Base-by-base conservation (phyloP, 2,797 vertebrate species). In the Takifugu rubripes region DNA sequence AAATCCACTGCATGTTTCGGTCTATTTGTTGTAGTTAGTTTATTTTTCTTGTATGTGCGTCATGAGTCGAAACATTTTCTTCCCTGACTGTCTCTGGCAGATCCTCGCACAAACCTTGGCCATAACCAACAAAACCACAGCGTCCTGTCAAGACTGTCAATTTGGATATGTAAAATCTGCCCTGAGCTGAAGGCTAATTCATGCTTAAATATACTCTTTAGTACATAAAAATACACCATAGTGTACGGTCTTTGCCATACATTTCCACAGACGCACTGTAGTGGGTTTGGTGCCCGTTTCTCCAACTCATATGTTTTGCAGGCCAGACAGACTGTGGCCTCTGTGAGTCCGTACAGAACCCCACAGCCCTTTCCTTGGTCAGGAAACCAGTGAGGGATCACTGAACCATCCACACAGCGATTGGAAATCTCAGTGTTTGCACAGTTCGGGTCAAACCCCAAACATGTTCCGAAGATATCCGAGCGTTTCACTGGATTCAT, bases 391-490 rank as follows among this genome's bases (percentile, higher is more conserved):
- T 74, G 70, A 31, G 44, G 67, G 70, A 83, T 87, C 72, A 74
- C 55, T 70, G 76, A 71, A 72, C 72, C 76, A 64, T 78, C 70
- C 79, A 74, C 57, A 56, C 54, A 61, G 52, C 49, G 68, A 17
- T 54, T 67, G 58, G 69, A 75, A 69, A 77, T 59, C 64, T 68
- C 56, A 49, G 64, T 27, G 36, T 76, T 76, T 65, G 67, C 69
- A 74, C 69, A 68, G 62, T 72, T 63, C 43, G 25, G 70, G 77
- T 84, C 78, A 81, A 75, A 85, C 44, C 68, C 70, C 74, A 72
- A 84, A 79, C 65, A 74, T 79, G 61, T 73, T 61, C 65, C 77
- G 64, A 76, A 70, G 78, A 84, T 74, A 78, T 59, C 50, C 27
- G 68, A 50, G 59, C 71, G 60, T 82, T 73, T 72, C 59, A 70